These are phyloP conservation scores for Eulemur macaco DNA, from an alignment of 2,113 vertebrate genomes.

Conservation along the genomic window DNA sequence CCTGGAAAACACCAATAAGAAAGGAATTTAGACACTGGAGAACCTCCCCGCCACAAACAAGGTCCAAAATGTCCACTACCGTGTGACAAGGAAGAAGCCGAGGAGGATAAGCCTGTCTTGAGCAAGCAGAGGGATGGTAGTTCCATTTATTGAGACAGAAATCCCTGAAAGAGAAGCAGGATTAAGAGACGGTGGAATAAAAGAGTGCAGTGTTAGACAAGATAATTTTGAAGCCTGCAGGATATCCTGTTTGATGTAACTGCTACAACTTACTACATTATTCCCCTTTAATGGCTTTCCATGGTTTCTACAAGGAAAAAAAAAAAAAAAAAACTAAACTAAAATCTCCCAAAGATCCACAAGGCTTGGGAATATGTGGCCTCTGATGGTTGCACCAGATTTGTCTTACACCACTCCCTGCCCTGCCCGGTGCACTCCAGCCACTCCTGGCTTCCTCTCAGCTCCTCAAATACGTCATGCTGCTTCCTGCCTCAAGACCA, in stretches of 20 bases:
- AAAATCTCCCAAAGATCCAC: not conserved
- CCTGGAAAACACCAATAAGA: not conserved
- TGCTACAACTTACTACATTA: not conserved
- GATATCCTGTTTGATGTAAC: not conserved
- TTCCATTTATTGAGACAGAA: not conserved
- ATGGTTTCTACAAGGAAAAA: not conserved
- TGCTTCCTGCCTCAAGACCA: not conserved
- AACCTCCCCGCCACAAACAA: not conserved
- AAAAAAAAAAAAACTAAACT: no score
- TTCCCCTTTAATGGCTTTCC: not conserved
- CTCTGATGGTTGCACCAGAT: not conserved
- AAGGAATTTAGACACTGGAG: not conserved
- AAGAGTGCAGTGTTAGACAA: not conserved
- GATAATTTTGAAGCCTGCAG: not conserved
- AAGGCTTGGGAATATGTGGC: not conserved
- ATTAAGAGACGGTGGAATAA: not conserved
- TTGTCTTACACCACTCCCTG: not conserved
- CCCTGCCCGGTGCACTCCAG: not conserved
- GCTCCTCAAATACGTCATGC: not conserved
- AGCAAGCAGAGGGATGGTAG: not conserved
- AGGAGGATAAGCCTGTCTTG: not conserved
- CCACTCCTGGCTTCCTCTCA: not conserved
- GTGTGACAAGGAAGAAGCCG: not conserved
- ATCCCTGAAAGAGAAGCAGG: not conserved
- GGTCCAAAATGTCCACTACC: not conserved